Evolutionary conservation across 1,140 invertebrate genomes (phyloP), one percentile per base, ranked within the genome.

Genomic region (Drosophila mayri): DNA sequence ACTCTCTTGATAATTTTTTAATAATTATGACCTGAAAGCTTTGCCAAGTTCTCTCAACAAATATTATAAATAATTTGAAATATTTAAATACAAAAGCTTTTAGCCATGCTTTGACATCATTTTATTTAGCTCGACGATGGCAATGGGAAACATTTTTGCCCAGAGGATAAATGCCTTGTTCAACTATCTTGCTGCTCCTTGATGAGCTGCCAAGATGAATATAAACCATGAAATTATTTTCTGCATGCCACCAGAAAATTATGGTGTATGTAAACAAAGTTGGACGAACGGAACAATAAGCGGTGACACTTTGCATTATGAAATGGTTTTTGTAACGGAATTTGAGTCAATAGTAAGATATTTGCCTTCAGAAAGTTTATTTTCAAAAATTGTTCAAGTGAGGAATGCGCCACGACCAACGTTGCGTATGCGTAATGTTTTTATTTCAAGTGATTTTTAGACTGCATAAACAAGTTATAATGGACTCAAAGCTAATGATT

Each of bases 131-230:
- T 63, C 20, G 68, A 20, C 37, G 57, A 46, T 47, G 14, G 58
- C 71, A 47, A 35, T 37, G 35, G 32, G 8, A n/a, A 55, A 71
- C 49, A 57, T 57, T 66, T 66, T 38, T 12, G 43, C 22, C 41
- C 32, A 20, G 47, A 30, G 66, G 61, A 70, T 54, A 70, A 70
- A 62, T 67, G 63, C 47, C 47, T 55, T 70, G 47, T 68, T 55
- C 47, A 63, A 74, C 58, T 74, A 74, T 63, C 49, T 62, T 37
- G 46, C 52, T 25, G 20, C 52, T 38, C 44, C 44, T 74, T 74
- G 70, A 77, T 77, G 52, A 77, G 57, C 74, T 76, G 74, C 63
- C 72, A 58, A 52, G 50, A 52, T 41, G 70, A 59, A 54, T 49
- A 46, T n/a, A 60, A 41, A 72, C 20, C 52, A 59, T 60, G 20